These are phyloP conservation scores for Coleophora deauratella DNA, from an alignment of 2,888 invertebrate genomes.

Conservation along the genomic window DNA sequence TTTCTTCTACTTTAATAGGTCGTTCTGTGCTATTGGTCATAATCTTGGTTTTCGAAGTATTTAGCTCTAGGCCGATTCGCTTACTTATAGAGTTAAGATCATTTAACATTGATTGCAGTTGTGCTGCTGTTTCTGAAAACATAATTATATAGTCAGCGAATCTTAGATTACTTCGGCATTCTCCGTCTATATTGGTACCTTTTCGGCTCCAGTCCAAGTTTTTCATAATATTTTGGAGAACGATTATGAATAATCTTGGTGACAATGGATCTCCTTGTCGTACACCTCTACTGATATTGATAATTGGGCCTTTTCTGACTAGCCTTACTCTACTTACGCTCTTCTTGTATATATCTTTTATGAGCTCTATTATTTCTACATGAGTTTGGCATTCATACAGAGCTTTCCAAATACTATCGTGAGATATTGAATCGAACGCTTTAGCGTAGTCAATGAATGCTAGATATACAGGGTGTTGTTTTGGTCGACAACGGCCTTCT, in stretches of 20 bases:
- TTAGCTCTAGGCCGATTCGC: neutral
- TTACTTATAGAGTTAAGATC: neutral
- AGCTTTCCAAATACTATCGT: no score
- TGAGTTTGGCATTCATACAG: no score
- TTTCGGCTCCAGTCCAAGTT: neutral
- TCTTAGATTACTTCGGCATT: neutral
- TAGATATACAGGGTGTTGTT: no score
- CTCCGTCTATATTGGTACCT: neutral
- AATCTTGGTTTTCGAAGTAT: neutral
- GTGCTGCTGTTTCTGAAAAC: neutral
- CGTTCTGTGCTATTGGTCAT: neutral
- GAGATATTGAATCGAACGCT: no score
- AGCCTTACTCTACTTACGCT: no score
- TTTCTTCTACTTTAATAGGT: neutral
- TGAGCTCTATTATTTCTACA: no score
- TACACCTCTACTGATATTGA: constrained; percentile 7
- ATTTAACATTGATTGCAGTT: neutral
- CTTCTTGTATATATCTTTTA: no score
- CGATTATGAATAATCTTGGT: constrained; percentile 4
- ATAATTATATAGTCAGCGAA: constrained; percentile 1
- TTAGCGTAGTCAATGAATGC: no score
- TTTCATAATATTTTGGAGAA: neutral
- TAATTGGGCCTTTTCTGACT: constrained; percentile 6
- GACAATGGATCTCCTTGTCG: constrained; percentile 7
- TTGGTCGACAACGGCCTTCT: no score